A percentile compares a stretch with the other conserved stretches of the same genome.
These are phyloP conservation scores for Leptura quadrifasciata DNA, from an alignment of 2,888 invertebrate genomes.

Conservation along the genomic window DNA sequence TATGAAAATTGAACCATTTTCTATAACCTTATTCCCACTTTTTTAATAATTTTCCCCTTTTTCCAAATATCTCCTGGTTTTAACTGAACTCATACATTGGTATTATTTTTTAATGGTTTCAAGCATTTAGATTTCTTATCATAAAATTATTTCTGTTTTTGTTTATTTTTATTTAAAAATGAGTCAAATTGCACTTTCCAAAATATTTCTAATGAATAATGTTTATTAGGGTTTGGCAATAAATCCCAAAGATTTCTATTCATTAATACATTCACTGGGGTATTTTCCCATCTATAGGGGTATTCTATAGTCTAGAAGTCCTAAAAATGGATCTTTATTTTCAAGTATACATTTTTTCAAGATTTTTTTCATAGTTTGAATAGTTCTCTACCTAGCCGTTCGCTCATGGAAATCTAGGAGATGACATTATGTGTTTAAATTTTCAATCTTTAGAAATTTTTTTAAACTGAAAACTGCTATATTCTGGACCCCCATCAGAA, in stretches of 20 bases:
- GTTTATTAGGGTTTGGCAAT: conserved; percentile 17
- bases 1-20: conserved; percentile 30
- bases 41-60: conserved; percentile 15
- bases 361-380: conserved; percentile 19
- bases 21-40: conserved; percentile 22
- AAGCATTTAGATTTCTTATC: conserved; percentile 33
- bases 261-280: conserved; percentile 54
- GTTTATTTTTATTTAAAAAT: conserved; percentile 25
- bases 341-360: conserved; percentile 1
- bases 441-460: too few species aligned
- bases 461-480: too few species aligned
- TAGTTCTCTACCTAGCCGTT: conserved; percentile 44
- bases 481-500: conserved; percentile 42
- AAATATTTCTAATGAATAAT: conserved; percentile 14
- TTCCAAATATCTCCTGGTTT: conserved; percentile 10
- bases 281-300: conserved; percentile 43
- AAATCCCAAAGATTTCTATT: conserved; percentile 53
- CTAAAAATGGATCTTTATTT: background rate
- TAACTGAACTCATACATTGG: conserved; percentile 19
- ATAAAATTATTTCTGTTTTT: conserved; percentile 29
- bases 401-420: conserved; percentile 46
- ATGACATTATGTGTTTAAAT: too few species aligned
- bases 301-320: background rate
- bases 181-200: conserved; percentile 3
- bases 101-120: conserved; percentile 3